Base-by-base conservation (phyloP, 2,888 invertebrate species). In the Nemapogon koenigi region DNA sequence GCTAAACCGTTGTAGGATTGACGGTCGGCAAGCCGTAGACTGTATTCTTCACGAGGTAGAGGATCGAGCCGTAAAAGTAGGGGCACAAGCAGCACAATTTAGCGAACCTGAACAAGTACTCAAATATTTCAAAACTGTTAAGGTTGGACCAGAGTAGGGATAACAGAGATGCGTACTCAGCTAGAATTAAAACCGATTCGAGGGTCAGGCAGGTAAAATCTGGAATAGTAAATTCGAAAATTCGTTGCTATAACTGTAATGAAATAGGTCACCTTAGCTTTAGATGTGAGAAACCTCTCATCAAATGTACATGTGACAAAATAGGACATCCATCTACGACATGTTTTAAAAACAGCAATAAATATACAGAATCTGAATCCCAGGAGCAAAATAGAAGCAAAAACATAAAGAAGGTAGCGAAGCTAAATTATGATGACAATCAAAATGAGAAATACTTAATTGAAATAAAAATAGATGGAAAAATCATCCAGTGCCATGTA, bases 181-280 rank as follows among this genome's bases (percentile, higher is more conserved):
- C n/a, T n/a, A n/a, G n/a, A n/a, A n/a, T n/a, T n/a, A n/a, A n/a
- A n/a, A n/a, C n/a, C n/a, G n/a, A n/a, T n/a, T n/a, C n/a, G n/a
- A n/a, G n/a, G n/a, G n/a, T n/a, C n/a, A n/a, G n/a, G n/a, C n/a
- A n/a, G n/a, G n/a, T n/a, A n/a, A n/a, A n/a, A n/a, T n/a, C n/a
- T n/a, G n/a, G n/a, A n/a, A n/a, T n/a, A n/a, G n/a, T n/a, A n/a
- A 38, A 33, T n/a, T n/a, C n/a, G n/a, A n/a, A n/a, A n/a, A n/a
- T n/a, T n/a, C n/a, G n/a, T n/a, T n/a, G n/a, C n/a, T 31, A 38
- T 8, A 29, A 33, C 16, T 3, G 41, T 32, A 7, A 35, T 33
- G 18, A 26, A 32, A 1, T 31, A 18, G 51, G 50, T 0, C 51
- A 50, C 15, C 40, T 18, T 2, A 46, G 46, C 22, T 42, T 32